Base-by-base conservation (phyloP, 2,113 vertebrate species). In the Hyperopisus bebe region DNA sequence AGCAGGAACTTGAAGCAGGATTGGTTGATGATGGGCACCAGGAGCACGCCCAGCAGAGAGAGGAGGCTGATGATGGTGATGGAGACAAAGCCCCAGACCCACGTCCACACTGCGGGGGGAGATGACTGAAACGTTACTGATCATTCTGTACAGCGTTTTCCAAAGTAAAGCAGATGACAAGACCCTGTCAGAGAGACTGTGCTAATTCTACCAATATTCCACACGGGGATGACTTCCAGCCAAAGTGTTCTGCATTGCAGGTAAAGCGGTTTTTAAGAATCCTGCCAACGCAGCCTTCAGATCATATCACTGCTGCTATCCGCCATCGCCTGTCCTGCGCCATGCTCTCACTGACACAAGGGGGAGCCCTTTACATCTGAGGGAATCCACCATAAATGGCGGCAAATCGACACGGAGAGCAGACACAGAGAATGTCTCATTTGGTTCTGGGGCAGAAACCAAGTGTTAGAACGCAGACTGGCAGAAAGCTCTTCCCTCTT, bases 1-100 rank as follows among this genome's bases (percentile, higher is more conserved):
- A 99, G 98, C 91, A 99, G 97, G 93, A 98, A 99, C 95, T 99
- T 99, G 95, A 99, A 99, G 96, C 97, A 99, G 94, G 97, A 96
- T 91, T 99, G 98, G 90, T 99, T 98, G 95, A 99, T 97, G 93
- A 99, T 98, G 92, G 98, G 98, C 90, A 99, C 95, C 91, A 99
- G 95, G 88, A 99, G 95, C 92, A 99, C 98, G 0, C 98, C 98
- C 90, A 99, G 96, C 94, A 99, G 95, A 90, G 98, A 99, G 89
- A 99, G 96, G 92, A 99, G 96, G 95, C 98, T 99, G 94, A 99
- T 99, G 94, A 98, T 97, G 89, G 98, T 99, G 97, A 99, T 98
- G 90, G 98, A 99, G 92, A 98, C 95, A 90, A 99, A 97, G 87
- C 98, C 98, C 95, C 96, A 99, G 91, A 98, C 92, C 98, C 98